phyloP scores from a whole-genome alignment of 2,113 vertebrate genomes.

The Poeciliopsis retropinna region DNA sequence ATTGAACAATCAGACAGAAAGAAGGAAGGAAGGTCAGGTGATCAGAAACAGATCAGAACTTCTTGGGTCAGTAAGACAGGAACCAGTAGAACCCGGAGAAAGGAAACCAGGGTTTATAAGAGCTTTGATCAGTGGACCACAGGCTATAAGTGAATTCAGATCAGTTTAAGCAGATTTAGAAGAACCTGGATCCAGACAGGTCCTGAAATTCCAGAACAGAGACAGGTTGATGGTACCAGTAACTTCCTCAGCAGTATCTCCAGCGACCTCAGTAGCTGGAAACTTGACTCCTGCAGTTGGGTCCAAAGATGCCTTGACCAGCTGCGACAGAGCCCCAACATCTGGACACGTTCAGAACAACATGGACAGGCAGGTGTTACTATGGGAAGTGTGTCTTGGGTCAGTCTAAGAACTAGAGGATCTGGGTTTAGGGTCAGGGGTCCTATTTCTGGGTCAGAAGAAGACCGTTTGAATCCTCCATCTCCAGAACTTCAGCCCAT shows the following conservation, averaged over 20 bases:
- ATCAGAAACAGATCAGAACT: too few relatives aligned
- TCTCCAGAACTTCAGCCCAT: background rate
- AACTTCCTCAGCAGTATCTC: constrained; percentile 26
- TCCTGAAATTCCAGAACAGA: background rate
- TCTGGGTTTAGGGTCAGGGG: background rate
- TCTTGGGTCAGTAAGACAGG: background rate
- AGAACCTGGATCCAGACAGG: background rate
- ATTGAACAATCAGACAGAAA: background rate
- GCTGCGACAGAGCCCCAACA: constrained; percentile 45
- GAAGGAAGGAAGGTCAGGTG: background rate
- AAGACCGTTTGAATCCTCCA: too few relatives aligned
- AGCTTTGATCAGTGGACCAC: background rate
- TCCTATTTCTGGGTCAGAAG: background rate
- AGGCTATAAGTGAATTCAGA: too few relatives aligned
- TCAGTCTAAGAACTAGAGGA: too few relatives aligned
- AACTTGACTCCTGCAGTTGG: background rate
- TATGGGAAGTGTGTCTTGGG: background rate
- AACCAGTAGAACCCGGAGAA: background rate
- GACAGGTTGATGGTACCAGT: background rate
- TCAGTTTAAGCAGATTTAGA: background rate
- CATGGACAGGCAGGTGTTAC: background rate
- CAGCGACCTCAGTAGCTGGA: constrained; percentile 1
- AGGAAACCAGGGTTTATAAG: background rate
- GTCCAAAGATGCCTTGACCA: constrained; percentile 47
- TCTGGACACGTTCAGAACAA: constrained; percentile 46